A percentile compares a stretch with the other conserved stretches of the same genome.
phyloP scores from a whole-genome alignment of 2,888 invertebrate genomes.

The Parnassius orleans region DNA sequence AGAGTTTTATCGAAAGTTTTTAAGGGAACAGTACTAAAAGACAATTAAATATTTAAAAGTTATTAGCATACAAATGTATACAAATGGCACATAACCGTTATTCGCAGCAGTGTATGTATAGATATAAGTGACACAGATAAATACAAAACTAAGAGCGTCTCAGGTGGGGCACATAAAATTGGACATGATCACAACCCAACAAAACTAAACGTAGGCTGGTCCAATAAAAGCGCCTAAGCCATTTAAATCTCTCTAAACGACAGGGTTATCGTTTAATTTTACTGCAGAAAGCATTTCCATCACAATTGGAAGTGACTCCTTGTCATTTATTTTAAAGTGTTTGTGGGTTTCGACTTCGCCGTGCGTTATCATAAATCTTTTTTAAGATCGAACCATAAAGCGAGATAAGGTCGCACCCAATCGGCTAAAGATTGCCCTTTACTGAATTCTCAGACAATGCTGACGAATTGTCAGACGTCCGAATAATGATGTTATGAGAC shows the following conservation, averaged over 20 bases:
- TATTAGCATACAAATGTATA: background rate
- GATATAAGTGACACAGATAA: constrained; percentile 32
- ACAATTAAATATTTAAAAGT: too few relatives aligned
- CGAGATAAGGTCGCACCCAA: constrained; percentile 78
- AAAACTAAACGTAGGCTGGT: constrained; percentile 57
- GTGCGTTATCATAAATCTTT: constrained; percentile 81
- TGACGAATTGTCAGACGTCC: constrained; percentile 69
- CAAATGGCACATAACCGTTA: too few relatives aligned
- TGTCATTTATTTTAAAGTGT: constrained; percentile 80
- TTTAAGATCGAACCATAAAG: constrained; percentile 79
- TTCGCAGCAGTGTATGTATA: constrained; percentile 27
- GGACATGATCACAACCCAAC: constrained; percentile 48
- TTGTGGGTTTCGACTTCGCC: constrained; percentile 67
- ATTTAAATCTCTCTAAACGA: constrained; percentile 78
- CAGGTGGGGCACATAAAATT: constrained; percentile 55
- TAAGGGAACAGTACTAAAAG: too few relatives aligned
- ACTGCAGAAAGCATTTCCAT: constrained; percentile 81
- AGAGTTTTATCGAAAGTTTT: too few relatives aligned
- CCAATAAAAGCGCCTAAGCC: constrained; percentile 72
- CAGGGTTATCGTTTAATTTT: constrained; percentile 80
- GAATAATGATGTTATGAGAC: constrained; percentile 41
- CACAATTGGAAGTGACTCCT: constrained; percentile 79
- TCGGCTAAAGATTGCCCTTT: constrained; percentile 73
- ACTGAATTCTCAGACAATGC: constrained; percentile 62
- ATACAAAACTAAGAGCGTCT: constrained; percentile 45